These are phyloP conservation scores for Microcebus griseorufus DNA, from an alignment of 2,113 vertebrate genomes.

Conservation along the genomic window DNA sequence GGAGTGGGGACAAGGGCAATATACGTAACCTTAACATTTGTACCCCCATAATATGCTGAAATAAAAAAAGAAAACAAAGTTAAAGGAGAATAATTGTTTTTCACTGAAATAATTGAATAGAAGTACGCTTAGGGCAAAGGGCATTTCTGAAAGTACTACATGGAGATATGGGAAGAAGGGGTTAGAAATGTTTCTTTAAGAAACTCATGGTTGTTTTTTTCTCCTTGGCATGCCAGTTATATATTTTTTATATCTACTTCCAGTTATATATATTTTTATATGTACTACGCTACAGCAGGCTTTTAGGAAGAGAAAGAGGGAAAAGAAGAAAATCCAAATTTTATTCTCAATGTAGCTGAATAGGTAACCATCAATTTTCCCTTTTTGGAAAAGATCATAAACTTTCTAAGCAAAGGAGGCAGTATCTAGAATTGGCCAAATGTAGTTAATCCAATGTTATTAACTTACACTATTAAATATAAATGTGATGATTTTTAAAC, in stretches of 20 bases:
- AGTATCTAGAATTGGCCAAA: not conserved
- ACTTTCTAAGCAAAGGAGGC: not conserved
- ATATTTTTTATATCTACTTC: not conserved
- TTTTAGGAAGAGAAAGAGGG: not conserved
- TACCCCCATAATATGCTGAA: too few relatives aligned
- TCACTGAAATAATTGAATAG: not conserved
- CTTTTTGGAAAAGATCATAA: not conserved
- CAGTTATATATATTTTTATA: not conserved
- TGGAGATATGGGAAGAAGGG: not conserved
- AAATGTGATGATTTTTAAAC: conserved; percentile 13
- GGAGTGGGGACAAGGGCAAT: too few relatives aligned
- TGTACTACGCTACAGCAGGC: not conserved
- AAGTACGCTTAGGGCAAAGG: not conserved
- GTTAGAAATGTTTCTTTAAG: not conserved
- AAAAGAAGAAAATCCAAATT: not conserved
- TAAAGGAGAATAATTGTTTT: not conserved
- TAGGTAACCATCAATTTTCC: not conserved
- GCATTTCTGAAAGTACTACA: not conserved
- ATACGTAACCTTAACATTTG: too few relatives aligned
- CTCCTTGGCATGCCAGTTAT: not conserved
- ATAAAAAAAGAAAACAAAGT: not conserved
- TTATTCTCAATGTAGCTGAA: not conserved
- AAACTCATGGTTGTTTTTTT: not conserved
- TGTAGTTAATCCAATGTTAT: not conserved
- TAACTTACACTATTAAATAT: not conserved